Percentiles rank a stretch among this genome's conserved stretches.
These are phyloP conservation scores for Glyphotaelius pellucidus DNA, from an alignment of 2,888 invertebrate species.

Conservation along the genomic window DNA sequence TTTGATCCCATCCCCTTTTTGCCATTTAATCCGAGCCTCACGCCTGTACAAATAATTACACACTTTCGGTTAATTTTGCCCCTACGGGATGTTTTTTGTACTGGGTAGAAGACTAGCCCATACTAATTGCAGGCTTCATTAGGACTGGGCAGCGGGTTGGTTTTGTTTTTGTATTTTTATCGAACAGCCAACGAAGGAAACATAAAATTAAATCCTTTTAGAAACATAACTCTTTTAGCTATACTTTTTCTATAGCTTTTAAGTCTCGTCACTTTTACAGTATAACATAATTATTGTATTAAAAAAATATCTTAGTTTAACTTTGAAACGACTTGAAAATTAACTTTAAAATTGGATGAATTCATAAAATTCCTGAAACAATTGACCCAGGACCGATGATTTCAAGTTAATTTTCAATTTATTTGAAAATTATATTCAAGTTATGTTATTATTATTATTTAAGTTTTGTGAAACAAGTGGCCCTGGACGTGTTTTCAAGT, in stretches of 20 bases:
- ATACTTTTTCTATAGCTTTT: background rate
- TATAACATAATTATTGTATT: too few species aligned
- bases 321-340: too few species aligned
- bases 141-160: constrained; percentile 33
- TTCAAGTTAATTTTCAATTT: too few species aligned
- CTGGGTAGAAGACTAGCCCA: constrained; percentile 50
- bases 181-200: background rate
- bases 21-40: background rate
- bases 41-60: constrained; percentile 64
- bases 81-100: constrained; percentile 57
- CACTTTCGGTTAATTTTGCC: constrained; percentile 62
- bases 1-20: background rate
- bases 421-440: too few species aligned
- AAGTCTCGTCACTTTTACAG: background rate
- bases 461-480: too few species aligned
- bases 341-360: too few species aligned
- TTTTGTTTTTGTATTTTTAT: constrained; percentile 50
- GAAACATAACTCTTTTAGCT: background rate
- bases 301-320: too few species aligned
- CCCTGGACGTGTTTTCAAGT: too few species aligned
- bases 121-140: constrained; percentile 62
- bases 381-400: too few species aligned
- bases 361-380: too few species aligned
- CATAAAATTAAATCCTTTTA: background rate
- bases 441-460: too few species aligned